Base-by-base conservation (phyloP, 2,113 vertebrate genomes). In the Heteronetta atricapilla region DNA sequence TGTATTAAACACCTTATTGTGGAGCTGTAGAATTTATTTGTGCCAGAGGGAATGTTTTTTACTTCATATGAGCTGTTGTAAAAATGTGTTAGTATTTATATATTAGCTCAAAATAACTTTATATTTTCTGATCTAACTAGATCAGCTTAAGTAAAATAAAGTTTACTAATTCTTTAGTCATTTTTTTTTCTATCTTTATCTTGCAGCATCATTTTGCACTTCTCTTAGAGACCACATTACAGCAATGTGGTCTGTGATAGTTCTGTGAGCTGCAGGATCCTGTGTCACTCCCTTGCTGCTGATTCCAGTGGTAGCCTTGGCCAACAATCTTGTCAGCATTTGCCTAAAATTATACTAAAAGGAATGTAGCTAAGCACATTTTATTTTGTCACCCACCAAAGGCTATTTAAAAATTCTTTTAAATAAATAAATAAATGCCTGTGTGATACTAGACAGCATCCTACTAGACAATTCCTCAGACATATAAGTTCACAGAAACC, bases 101-200 rank as follows among this genome's bases (percentile, higher is more conserved):
- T 72, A 94, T 62, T 53, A 93, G 13, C 42, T 66, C 22, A 81
- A 59, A 88, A 53, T 31, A 52, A 68, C 40, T 34, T 82, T 52
- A 25, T 87, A 68, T 89, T 94, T 94, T 38, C n/a, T 91, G 18
- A 21, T 76, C 12, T 86, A 88, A 92, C 46, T 86, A 83, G 92
- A 73, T 46, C 21, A 25, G 10, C 68, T 91, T 82, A 42, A 72
- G 42, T 26, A 56, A 88, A 70, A 83, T 19, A 8, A 91, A 79
- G 7, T 56, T 89, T 55, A 85, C 26, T 72, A 4, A 40, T 79
- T 79, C 5, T 72, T 76, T 55, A 85, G 29, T 72, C 4, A 36
- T 78, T 79, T 5, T 79, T 5, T 72, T 77, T 76, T 63, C 33
- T 3, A 31, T 83, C 20, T 8, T 79, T 64, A 5, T 25, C 48